Evolutionary conservation across 2,113 vertebrate species (phyloP).

Genomic region (Salvelinus namaycush): DNA sequence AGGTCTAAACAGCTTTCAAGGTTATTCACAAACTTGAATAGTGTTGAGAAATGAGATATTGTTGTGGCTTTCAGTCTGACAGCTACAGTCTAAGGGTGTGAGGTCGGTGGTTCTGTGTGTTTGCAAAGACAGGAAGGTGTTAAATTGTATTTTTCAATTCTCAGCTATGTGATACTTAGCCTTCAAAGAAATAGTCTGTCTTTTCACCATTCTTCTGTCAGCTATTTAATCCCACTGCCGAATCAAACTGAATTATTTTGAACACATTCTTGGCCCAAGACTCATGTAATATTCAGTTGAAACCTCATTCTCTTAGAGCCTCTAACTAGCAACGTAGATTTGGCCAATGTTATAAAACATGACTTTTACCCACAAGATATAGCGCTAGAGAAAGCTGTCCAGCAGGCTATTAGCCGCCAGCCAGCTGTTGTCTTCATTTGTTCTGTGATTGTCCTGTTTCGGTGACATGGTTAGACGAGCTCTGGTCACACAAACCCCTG

Average conservation of each 20-base stretch:
- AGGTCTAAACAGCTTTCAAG: not conserved
- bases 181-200: constrained; percentile 37
- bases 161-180: constrained; percentile 53
- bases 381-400: not conserved
- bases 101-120: constrained; percentile 47
- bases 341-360: not conserved
- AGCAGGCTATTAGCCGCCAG: not conserved
- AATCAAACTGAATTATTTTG: not conserved
- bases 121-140: constrained; percentile 47
- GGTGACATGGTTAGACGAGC: not conserved
- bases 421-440: not conserved
- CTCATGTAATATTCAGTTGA: not conserved
- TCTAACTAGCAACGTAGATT: too few relatives aligned
- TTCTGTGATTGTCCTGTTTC: constrained; percentile 1
- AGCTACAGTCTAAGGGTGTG: constrained; percentile 46
- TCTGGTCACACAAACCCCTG: constrained; percentile 17
- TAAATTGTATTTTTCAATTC: constrained; percentile 51
- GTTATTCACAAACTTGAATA: too few relatives aligned
- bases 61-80: constrained; percentile 30
- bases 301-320: not conserved
- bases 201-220: constrained; percentile 22
- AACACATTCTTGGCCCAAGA: not conserved
- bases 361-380: not conserved
- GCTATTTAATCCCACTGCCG: not conserved
- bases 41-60: constrained; percentile 5